Evolutionary conservation across 2,797 vertebrate species (phyloP).

Genomic region (Mormyrus proboscirostris): DNA sequence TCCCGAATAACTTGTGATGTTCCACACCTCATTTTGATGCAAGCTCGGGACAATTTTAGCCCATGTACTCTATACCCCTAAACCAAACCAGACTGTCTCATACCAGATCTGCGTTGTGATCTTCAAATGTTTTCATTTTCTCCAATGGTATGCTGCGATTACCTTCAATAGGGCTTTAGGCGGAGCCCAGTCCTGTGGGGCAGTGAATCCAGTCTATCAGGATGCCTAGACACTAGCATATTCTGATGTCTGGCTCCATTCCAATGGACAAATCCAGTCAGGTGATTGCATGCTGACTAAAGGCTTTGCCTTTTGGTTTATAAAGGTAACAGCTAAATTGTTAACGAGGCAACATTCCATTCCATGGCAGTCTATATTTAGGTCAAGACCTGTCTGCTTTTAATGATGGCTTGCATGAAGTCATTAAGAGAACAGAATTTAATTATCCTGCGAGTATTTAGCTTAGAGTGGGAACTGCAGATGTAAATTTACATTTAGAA

Average conservation of each 20-base stretch:
- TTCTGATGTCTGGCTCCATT: neutral
- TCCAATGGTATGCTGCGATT: neutral
- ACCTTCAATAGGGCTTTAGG: neutral
- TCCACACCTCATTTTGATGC: neutral
- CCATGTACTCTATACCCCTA: neutral
- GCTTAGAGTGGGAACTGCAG: neutral
- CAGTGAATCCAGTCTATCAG: slow-evolving; percentile 25
- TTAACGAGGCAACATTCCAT: neutral
- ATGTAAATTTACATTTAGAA: neutral
- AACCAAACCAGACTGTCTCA: neutral
- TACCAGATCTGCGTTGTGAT: neutral
- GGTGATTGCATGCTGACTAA: neutral
- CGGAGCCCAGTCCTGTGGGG: neutral
- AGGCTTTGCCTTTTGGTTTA: neutral
- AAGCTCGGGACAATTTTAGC: neutral
- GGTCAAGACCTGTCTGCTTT: neutral
- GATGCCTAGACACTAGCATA: slow-evolving; percentile 9
- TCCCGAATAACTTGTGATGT: neutral
- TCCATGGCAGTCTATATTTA: neutral
- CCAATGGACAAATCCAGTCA: slow-evolving; percentile 1
- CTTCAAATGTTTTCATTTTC: neutral
- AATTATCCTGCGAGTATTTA: neutral
- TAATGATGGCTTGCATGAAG: neutral
- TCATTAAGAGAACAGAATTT: neutral
- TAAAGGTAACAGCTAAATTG: neutral